These are phyloP conservation scores for Sternarchorhynchus goeldii DNA, from an alignment of 2,797 vertebrate species.

Conservation along the genomic window DNA sequence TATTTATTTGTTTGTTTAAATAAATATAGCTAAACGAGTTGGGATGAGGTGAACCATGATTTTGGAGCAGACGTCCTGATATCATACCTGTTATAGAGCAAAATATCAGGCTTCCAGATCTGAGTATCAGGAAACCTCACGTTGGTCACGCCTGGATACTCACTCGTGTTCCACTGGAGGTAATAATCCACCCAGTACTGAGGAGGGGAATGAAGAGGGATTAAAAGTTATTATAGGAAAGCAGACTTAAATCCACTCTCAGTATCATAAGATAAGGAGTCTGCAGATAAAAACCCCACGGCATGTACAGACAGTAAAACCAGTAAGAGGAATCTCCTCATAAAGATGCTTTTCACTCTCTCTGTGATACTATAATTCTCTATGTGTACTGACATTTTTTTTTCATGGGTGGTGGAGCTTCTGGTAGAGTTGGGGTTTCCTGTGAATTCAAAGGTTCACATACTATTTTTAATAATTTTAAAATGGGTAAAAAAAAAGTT, in stretches of 20 bases:
- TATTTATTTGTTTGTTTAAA: background rate
- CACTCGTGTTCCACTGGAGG: constrained; percentile 85
- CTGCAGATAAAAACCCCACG: background rate
- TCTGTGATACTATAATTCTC: too few relatives aligned
- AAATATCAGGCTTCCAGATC: constrained; percentile 96
- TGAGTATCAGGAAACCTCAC: constrained; percentile 87
- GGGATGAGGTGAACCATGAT: background rate
- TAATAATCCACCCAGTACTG: constrained; percentile 89
- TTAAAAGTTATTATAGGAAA: background rate
- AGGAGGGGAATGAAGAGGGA: constrained; percentile 41
- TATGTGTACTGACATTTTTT: too few relatives aligned
- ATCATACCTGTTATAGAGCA: constrained; percentile 93
- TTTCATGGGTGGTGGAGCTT: too few relatives aligned
- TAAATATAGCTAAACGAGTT: too few relatives aligned
- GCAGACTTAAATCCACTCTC: background rate
- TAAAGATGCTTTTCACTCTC: too few relatives aligned
- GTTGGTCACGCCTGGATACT: constrained; percentile 86
- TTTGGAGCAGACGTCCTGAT: background rate
- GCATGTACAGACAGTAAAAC: background rate
- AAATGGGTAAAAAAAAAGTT: too few relatives aligned
- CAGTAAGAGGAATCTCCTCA: background rate
- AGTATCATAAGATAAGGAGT: background rate
- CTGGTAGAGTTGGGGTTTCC: too few relatives aligned
- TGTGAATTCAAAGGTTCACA: too few relatives aligned
- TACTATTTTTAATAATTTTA: too few relatives aligned